Evolutionary conservation across 2,113 vertebrate genomes (phyloP), one percentile per base, ranked within the genome.

Genomic region (Syngnathus scovelli): DNA sequence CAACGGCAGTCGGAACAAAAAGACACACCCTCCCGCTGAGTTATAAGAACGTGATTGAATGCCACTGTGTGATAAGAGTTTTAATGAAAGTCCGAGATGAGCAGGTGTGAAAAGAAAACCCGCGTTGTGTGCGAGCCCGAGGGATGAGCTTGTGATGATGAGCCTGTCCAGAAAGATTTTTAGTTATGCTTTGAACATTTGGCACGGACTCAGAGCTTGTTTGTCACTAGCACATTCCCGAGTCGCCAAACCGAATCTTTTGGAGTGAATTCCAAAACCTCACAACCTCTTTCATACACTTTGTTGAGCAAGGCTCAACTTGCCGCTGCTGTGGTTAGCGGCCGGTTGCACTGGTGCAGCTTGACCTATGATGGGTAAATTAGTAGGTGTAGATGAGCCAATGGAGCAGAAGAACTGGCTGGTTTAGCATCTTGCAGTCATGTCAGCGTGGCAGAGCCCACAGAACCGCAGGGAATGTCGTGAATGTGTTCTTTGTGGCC

Each of bases 21-120:
- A 59, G 12, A 55, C 55, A 41, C 10, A 18, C 54, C 0, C 16
- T 69, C 70, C 60, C 65, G 62, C 77, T 67, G 71, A 60, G 73
- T 68, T 83, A 75, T 70, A 64, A 68, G 69, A 70, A 80, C 59
- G 70, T 89, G 84, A 87, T 81, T 85, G 84, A 86, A 78, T 38
- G 58, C 68, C 75, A 48, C 38, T 6, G 68, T 63, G 55, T 71
- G 85, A 87, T 89, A 86, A 89, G 74, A 65, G 70, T 67, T 81
- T 78, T 87, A 84, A 89, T 87, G 68, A 87, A 85, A 82, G 79
- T 83, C 75, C 76, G 69, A 84, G 83, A 88, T 88, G 85, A 89
- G 75, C 81, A 81, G 78, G 85, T 44, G 85, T 64, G 69, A 85
- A 86, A 79, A 80, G 81, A 87, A 33, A 69, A 75, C 75, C 79